Conservation (phyloP, 2,797 vertebrate genomes). For the Diplodus puntazzo region DNA sequence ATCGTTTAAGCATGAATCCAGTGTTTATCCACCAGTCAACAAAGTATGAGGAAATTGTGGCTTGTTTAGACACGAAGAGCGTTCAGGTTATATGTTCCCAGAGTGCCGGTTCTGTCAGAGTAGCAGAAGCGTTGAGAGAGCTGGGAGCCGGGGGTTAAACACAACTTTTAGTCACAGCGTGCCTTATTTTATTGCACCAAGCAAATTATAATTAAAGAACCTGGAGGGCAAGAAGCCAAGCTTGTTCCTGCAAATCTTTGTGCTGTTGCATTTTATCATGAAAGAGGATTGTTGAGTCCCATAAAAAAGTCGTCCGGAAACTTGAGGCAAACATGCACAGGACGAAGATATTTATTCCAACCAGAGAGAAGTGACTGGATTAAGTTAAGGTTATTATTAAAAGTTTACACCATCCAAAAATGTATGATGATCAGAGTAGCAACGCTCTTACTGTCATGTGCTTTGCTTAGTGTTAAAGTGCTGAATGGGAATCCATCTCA, state of each 20-base stretch:
- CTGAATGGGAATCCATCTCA: not conserved
- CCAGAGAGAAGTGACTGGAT: no score
- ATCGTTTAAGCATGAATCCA: not conserved
- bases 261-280: not conserved
- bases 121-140: not conserved
- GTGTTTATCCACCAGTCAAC: not conserved
- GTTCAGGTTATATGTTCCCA: not conserved
- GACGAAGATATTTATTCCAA: no score
- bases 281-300: not conserved
- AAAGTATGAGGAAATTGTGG: not conserved
- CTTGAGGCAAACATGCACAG: no score
- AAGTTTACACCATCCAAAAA: no score
- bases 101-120: not conserved
- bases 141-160: not conserved
- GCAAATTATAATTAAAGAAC: not conserved
- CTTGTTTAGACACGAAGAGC: constrained; percentile 52
- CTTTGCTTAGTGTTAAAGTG: not conserved
- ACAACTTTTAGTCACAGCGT: not conserved
- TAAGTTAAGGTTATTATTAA: no score
- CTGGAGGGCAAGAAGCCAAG: not conserved
- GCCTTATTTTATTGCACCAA: not conserved
- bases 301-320: not conserved
- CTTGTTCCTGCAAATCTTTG: not conserved
- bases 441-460: no score
- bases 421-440: no score